These are phyloP conservation scores for Nothobranchius furzeri DNA, from an alignment of 2,113 vertebrate species.

Conservation along the genomic window DNA sequence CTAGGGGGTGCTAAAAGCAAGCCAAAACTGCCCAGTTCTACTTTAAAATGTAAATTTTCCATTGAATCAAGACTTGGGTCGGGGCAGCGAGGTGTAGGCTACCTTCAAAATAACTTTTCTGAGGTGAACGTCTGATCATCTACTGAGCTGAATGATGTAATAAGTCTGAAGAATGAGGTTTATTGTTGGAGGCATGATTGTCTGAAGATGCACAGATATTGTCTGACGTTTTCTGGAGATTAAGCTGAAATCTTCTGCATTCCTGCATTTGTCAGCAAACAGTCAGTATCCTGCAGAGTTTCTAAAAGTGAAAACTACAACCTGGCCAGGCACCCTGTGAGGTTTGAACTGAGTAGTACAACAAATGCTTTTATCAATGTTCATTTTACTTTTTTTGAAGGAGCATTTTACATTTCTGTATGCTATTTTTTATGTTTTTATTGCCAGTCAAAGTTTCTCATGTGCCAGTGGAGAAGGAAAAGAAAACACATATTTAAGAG, in stretches of 20 bases:
- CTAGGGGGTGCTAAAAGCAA: too few species aligned
- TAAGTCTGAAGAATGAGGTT: neutral
- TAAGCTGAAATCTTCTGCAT: neutral
- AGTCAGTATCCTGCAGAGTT: neutral
- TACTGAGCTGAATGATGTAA: neutral
- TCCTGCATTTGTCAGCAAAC: neutral
- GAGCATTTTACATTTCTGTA: neutral
- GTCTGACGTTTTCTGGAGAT: neutral
- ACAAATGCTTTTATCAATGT: too few species aligned
- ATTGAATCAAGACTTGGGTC: too few species aligned
- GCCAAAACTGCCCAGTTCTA: too few species aligned
- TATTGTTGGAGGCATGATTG: neutral
- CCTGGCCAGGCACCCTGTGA: too few species aligned
- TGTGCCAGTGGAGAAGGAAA: too few species aligned
- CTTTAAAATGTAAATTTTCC: too few species aligned
- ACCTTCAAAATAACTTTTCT: neutral
- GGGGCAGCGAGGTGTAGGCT: too few species aligned
- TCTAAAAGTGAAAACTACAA: neutral
- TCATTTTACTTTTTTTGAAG: neutral
- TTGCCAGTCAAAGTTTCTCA: too few species aligned
- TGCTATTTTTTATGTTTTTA: neutral
- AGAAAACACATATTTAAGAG: too few species aligned
- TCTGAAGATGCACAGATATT: neutral
- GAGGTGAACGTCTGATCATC: neutral
- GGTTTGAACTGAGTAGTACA: too few species aligned